Evolutionary conservation across 2,113 vertebrate species (phyloP).

Genomic region (Caranx melampygus): DNA sequence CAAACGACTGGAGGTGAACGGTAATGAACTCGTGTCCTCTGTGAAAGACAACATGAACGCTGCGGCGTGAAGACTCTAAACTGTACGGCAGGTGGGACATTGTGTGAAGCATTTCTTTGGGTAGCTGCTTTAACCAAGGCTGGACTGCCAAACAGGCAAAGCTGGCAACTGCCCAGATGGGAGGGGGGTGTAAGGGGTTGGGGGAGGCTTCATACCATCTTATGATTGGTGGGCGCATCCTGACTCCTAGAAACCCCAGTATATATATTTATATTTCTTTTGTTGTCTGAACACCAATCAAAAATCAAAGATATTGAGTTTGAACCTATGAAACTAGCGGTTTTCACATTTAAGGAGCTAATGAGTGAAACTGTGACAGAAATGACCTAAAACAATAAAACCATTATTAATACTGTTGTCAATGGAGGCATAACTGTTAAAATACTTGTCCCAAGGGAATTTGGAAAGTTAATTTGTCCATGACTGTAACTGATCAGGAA

Average conservation of each 20-base stretch:
- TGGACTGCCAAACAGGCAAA: not conserved
- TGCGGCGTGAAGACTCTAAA: conserved; percentile 11
- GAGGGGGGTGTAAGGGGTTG: too few species aligned
- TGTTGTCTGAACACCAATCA: not conserved
- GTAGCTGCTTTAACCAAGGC: not conserved
- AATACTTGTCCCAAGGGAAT: not conserved
- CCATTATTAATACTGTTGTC: not conserved
- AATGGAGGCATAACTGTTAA: not conserved
- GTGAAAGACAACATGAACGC: not conserved
- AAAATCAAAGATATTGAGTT: not conserved
- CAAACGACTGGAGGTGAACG: conserved; percentile 60
- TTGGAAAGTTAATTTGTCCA: not conserved
- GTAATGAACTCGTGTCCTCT: conserved; percentile 53
- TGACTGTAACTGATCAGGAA: not conserved
- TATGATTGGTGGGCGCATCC: not conserved
- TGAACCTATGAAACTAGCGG: not conserved
- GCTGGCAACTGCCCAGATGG: too few species aligned
- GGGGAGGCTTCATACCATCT: not conserved
- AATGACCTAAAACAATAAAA: not conserved
- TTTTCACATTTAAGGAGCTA: not conserved
- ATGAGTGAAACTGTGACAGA: not conserved
- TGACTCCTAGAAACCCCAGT: not conserved
- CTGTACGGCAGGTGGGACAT: not conserved
- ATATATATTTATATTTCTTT: not conserved
- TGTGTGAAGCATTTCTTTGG: not conserved